These are phyloP conservation scores for Carabus problematicus DNA, from an alignment of 2,888 invertebrate species.

Conservation along the genomic window DNA sequence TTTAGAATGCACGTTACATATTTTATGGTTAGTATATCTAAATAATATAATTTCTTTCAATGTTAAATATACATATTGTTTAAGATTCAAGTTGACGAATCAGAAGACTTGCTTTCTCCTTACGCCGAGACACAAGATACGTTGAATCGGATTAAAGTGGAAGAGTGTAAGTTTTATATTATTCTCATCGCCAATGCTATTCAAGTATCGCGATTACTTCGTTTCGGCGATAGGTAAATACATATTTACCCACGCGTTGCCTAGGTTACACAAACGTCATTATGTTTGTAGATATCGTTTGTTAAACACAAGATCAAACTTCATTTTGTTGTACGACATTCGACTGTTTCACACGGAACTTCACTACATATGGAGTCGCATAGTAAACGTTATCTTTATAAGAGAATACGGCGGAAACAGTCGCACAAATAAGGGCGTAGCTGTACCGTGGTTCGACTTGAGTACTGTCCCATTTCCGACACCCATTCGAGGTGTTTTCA, in stretches of 20 bases:
- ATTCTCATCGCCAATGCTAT: constrained; percentile 76
- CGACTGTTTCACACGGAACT: constrained; percentile 70
- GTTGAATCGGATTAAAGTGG: constrained; percentile 65
- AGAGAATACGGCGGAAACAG: constrained; percentile 60
- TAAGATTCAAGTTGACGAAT: constrained; percentile 66
- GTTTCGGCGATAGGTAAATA: constrained; percentile 71
- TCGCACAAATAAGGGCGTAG: constrained; percentile 49
- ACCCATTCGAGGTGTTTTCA: constrained; percentile 63
- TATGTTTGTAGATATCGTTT: constrained; percentile 66
- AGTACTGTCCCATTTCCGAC: constrained; percentile 78
- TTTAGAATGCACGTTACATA: constrained; percentile 59
- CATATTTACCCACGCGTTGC: too few relatives aligned
- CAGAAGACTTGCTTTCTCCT: constrained; percentile 71
- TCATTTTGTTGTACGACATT: constrained; percentile 73
- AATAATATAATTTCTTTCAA: neutral
- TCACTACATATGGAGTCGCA: constrained; percentile 78
- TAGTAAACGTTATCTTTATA: constrained; percentile 77
- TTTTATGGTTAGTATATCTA: constrained; percentile 60
- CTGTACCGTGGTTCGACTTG: constrained; percentile 71
- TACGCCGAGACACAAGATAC: constrained; percentile 66
- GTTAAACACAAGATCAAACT: constrained; percentile 74
- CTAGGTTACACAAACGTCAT: too few relatives aligned
- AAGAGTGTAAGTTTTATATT: constrained; percentile 75
- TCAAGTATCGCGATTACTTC: constrained; percentile 71
- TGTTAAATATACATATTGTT: constrained; percentile 44